phyloP scores from a whole-genome alignment of 2,888 invertebrate genomes.

The Cerastis leucographa region DNA sequence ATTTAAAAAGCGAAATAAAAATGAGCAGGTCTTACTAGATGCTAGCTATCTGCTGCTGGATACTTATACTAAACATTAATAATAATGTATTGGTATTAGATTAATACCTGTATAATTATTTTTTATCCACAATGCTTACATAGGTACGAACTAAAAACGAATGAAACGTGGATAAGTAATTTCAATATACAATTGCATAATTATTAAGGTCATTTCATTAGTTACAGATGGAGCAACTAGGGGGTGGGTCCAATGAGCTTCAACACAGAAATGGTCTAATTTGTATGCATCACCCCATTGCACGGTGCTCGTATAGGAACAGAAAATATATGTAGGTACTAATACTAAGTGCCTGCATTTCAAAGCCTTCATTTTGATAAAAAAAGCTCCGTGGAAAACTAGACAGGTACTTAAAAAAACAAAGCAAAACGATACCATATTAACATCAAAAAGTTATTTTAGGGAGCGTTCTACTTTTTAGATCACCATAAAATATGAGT shows the following conservation, averaged over 20 bases:
- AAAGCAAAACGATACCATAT: background rate
- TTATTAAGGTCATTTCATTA: background rate
- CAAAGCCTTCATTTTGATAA: background rate
- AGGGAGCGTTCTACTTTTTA: slow-evolving; percentile 26
- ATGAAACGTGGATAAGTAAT: background rate
- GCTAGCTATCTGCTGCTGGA: background rate
- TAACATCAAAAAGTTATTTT: slow-evolving; percentile 21
- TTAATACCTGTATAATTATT: slow-evolving; percentile 1
- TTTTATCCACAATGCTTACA: slow-evolving; percentile 7
- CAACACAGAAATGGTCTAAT: slow-evolving; percentile 32
- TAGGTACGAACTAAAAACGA: slow-evolving; percentile 3
- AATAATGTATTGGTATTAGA: background rate
- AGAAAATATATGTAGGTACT: slow-evolving; percentile 13
- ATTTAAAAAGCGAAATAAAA: background rate
- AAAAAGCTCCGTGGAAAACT: background rate
- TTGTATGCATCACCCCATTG: slow-evolving; percentile 41
- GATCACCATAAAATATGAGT: slow-evolving; percentile 70
- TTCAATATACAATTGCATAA: slow-evolving; percentile 11
- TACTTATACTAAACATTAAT: background rate
- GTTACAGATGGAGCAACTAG: background rate
- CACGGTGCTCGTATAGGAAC: slow-evolving; percentile 1
- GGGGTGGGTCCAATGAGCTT: background rate
- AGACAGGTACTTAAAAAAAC: background rate
- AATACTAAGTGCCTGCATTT: background rate
- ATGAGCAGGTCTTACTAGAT: background rate